A percentile compares a stretch with the other conserved stretches of the same genome.
phyloP scores from a whole-genome alignment of 92 coral and sea anemone genomes.

The Epizoanthus illoricatus region DNA sequence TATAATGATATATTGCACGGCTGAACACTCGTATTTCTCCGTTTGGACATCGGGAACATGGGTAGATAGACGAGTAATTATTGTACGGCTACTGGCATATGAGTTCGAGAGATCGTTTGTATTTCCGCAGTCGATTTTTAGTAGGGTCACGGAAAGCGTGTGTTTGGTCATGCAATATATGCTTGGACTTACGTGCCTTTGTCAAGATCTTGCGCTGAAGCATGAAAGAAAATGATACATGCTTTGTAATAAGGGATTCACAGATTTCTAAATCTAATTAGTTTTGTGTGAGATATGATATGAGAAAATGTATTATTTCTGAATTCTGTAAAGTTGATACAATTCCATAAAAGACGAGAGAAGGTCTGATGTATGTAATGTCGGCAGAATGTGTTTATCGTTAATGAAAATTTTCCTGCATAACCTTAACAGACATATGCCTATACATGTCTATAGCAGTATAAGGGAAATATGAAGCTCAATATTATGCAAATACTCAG shows the following conservation, averaged over 20 bases:
- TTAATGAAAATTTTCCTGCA: not conserved
- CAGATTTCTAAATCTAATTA: not conserved
- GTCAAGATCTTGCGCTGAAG: constrained; percentile 5
- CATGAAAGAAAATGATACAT: not conserved
- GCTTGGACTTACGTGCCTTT: not conserved
- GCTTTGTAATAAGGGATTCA: no score
- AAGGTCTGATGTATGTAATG: not conserved
- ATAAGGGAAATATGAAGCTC: constrained; percentile 6
- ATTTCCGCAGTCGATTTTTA: constrained; percentile 15
- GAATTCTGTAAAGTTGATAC: not conserved
- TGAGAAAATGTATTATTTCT: not conserved
- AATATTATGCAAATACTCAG: constrained; percentile 3
- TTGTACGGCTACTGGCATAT: not conserved
- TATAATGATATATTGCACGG: no score
- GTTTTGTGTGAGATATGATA: not conserved
- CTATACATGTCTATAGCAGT: not conserved
- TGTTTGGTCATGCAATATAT: constrained; percentile 19
- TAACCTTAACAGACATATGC: not conserved
- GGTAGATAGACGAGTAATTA: not conserved
- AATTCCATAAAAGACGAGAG: not conserved
- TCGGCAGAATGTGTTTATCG: no score
- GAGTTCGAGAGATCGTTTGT: not conserved
- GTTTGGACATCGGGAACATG: not conserved
- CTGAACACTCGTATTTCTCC: constrained; percentile 10
- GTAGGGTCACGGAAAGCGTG: constrained; percentile 1